A percentile compares a stretch with the other conserved stretches of the same genome.
Conservation (phyloP, 2,113 vertebrate species). For the Strigops habroptila region DNA sequence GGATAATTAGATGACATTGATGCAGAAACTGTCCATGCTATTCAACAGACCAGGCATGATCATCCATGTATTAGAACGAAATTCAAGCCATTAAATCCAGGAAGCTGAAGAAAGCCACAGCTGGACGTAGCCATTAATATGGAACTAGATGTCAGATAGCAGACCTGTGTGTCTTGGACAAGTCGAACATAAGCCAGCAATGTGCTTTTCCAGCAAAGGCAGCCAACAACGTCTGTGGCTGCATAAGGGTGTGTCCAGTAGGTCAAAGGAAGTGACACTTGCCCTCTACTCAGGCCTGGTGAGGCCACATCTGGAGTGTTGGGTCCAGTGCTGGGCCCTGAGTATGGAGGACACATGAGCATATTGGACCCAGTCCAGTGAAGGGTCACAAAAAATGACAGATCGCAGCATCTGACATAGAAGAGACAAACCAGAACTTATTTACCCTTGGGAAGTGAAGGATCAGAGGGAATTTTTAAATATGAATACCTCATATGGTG, state of each 20-base stretch:
- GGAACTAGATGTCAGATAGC: background rate
- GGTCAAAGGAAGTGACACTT: background rate
- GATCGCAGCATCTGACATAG: background rate
- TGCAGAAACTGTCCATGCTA: background rate
- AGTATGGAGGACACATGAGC: background rate
- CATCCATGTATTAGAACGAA: background rate
- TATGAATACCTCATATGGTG: background rate
- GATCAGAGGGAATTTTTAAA: background rate
- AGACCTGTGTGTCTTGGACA: background rate
- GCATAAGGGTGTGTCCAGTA: accelerated
- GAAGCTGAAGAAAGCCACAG: background rate
- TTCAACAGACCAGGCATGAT: background rate
- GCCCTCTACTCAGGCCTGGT: background rate
- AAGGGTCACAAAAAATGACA: background rate
- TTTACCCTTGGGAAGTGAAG: background rate
- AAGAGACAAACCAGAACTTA: background rate
- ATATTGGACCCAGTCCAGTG: background rate
- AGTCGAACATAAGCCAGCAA: background rate
- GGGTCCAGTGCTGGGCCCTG: background rate
- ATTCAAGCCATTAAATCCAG: background rate
- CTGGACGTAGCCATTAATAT: background rate
- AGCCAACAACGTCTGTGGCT: background rate
- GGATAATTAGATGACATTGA: background rate
- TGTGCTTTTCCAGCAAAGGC: background rate
- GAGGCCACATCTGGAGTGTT: background rate